These are phyloP conservation scores for Cancer borealis DNA, from an alignment of 2,888 invertebrate species.

Conservation along the genomic window DNA sequence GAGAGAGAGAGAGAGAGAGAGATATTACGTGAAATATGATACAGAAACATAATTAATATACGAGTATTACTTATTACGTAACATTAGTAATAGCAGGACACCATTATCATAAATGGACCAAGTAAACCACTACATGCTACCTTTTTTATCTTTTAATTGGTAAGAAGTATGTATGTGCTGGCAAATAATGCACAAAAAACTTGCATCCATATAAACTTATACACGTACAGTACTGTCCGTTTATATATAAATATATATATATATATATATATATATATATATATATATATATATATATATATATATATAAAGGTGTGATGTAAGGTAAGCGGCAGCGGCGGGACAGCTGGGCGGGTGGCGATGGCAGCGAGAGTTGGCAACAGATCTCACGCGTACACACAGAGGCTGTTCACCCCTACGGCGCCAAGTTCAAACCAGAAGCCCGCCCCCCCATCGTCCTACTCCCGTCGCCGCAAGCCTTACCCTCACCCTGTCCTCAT, in stretches of 20 bases:
- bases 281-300: constrained; percentile 45
- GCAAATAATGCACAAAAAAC: too few relatives aligned
- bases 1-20: too few relatives aligned
- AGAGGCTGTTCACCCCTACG: constrained; percentile 60
- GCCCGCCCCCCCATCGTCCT: background rate
- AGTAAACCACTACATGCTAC: too few relatives aligned
- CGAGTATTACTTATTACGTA: too few relatives aligned
- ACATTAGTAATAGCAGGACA: too few relatives aligned
- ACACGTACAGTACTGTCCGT: background rate
- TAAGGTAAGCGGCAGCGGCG: background rate
- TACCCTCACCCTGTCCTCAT: background rate
- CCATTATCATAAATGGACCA: too few relatives aligned
- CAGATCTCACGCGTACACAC: constrained; percentile 45
- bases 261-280: background rate
- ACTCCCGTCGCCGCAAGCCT: background rate
- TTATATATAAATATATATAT: background rate
- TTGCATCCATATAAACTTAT: background rate
- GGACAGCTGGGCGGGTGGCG: constrained; percentile 32
- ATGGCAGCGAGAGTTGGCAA: constrained; percentile 46
- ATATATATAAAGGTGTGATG: constrained; percentile 22
- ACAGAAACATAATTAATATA: too few relatives aligned
- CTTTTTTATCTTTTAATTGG: too few relatives aligned
- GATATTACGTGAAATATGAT: background rate
- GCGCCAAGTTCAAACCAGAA: constrained; percentile 52
- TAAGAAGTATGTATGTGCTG: too few relatives aligned